These are phyloP conservation scores for Henricia sp. DNA, from an alignment of 53 echinoderm and acorn worm genomes.

Conservation along the genomic window DNA sequence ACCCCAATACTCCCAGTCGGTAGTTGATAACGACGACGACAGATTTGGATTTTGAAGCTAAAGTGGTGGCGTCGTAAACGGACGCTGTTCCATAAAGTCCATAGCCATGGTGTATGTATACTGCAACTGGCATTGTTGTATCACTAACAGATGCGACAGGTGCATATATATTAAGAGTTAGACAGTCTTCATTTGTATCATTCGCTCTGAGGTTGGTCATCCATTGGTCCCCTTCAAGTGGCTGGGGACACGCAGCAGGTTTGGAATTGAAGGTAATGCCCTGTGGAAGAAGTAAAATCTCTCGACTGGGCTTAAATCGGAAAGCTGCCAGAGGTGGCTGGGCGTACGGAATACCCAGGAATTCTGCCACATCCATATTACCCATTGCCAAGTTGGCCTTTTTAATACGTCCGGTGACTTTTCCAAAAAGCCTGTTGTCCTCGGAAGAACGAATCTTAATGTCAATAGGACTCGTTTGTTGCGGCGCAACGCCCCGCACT, in stretches of 20 bases:
- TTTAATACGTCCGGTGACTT: neutral
- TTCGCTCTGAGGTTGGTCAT: neutral
- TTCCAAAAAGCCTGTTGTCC: neutral
- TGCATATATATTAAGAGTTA: constrained; percentile 64
- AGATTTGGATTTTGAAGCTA: constrained; percentile 59
- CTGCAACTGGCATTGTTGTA: constrained; percentile 54
- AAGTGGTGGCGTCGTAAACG: constrained; percentile 19
- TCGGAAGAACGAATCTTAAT: neutral
- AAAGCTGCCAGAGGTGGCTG: constrained; percentile 56
- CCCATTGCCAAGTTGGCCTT: constrained; percentile 25
- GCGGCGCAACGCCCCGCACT: neutral
- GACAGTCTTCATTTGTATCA: constrained; percentile 59
- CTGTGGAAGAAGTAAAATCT: constrained; percentile 28
- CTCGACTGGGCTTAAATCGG: constrained; percentile 64
- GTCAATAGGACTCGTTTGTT: neutral
- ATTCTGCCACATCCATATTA: constrained; percentile 28
- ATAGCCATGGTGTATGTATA: constrained; percentile 58
- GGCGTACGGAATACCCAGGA: constrained; percentile 81
- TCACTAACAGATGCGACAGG: neutral
- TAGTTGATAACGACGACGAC: constrained; percentile 76
- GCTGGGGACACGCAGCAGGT: constrained; percentile 48
- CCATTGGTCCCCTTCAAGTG: neutral
- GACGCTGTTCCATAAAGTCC: constrained; percentile 26
- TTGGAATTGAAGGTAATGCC: constrained; percentile 1
- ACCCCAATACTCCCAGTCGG: constrained; percentile 75